A percentile compares a stretch with the other conserved stretches of the same genome.
These are phyloP conservation scores for Oreamnos americanus DNA, from an alignment of 2,113 vertebrate genomes.

Conservation along the genomic window DNA sequence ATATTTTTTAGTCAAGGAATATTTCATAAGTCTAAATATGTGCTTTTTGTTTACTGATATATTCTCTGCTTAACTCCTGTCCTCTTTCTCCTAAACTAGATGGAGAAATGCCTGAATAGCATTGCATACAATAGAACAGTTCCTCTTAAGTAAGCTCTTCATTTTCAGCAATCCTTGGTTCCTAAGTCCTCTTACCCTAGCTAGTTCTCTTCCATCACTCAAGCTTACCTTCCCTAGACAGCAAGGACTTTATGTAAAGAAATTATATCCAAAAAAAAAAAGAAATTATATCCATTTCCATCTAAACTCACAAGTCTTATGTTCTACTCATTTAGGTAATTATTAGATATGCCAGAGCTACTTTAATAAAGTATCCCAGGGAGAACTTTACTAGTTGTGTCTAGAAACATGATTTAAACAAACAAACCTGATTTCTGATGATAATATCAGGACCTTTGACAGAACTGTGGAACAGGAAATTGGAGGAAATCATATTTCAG, in stretches of 20 bases:
- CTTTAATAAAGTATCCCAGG: not conserved
- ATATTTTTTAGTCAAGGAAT: not conserved
- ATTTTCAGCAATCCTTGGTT: not conserved
- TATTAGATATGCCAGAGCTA: not conserved
- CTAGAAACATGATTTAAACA: not conserved
- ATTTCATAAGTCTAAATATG: not conserved
- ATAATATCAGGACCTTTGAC: not conserved
- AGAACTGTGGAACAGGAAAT: not conserved
- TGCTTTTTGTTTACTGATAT: not conserved
- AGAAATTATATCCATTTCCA: not conserved
- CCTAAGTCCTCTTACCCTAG: not conserved
- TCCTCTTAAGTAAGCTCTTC: not conserved
- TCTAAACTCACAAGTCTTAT: not conserved
- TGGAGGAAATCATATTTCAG: not conserved
- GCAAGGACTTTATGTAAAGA: constrained; percentile 3
- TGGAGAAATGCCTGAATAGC: not conserved
- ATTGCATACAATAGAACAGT: not conserved
- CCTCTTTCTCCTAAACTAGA: not conserved
- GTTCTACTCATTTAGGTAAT: not conserved
- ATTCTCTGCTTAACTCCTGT: constrained; percentile 20
- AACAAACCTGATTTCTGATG: not conserved
- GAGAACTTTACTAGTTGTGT: not conserved
- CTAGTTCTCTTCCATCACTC: not conserved
- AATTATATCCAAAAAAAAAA: not conserved
- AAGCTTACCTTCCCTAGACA: not conserved